A percentile compares a stretch with the other conserved stretches of the same genome.
These are phyloP conservation scores for Drosophila kanekoi DNA, from an alignment of 2,888 invertebrate genomes.

Conservation along the genomic window DNA sequence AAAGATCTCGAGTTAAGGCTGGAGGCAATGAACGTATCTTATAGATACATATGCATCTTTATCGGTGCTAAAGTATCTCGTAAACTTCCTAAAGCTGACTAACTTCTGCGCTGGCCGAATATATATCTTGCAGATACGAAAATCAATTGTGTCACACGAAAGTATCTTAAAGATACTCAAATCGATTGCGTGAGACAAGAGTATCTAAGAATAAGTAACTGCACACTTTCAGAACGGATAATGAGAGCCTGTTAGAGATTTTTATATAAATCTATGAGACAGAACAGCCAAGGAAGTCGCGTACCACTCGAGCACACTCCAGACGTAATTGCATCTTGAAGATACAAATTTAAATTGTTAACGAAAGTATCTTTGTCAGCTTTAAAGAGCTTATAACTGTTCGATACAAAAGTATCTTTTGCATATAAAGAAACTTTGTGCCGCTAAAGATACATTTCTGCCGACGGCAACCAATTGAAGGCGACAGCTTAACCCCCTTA, in stretches of 20 bases:
- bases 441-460: background rate
- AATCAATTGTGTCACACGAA: background rate
- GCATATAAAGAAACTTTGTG: background rate
- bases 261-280: too few species aligned
- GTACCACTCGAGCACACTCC: too few species aligned
- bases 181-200: background rate
- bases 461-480: background rate
- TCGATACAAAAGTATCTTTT: slow-evolving; percentile 16
- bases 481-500: too few species aligned
- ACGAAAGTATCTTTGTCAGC: background rate
- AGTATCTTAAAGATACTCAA: background rate
- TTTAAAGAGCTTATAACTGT: background rate
- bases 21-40: background rate
- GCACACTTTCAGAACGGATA: background rate
- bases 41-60: too few species aligned
- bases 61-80: background rate
- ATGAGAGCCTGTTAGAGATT: too few species aligned
- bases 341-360: background rate
- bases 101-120: background rate
- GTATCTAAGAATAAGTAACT: background rate
- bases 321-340: background rate
- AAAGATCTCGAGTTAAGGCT: too few species aligned
- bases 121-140: background rate
- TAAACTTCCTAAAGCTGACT: background rate
- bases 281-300: too few species aligned